Conservation (phyloP, 2,888 invertebrate species). For the Sarcophaga subvicina region DNA sequence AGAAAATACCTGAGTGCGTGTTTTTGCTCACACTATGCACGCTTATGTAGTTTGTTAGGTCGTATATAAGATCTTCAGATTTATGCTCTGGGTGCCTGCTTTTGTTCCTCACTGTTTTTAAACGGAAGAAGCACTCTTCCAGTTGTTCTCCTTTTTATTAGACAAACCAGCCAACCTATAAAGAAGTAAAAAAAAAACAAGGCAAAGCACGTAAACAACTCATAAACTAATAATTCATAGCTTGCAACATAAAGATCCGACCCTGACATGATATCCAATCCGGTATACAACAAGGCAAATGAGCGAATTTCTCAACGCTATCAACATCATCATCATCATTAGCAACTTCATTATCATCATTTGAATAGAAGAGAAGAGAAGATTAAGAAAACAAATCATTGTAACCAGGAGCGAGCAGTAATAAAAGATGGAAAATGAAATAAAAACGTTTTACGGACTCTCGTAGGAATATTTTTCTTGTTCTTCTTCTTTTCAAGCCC, state of each 20-base stretch:
- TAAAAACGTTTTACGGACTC: constrained; percentile 37
- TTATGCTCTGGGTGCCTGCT: neutral
- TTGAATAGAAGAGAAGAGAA: constrained; percentile 10
- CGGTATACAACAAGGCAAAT: constrained; percentile 6
- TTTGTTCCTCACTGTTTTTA: neutral
- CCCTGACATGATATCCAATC: constrained; percentile 53
- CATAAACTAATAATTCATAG: constrained; percentile 51
- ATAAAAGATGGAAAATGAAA: constrained; percentile 6
- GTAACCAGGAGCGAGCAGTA: neutral
- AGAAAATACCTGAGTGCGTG: too few species aligned
- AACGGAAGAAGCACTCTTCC: neutral
- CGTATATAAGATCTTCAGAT: neutral
- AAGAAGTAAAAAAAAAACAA: constrained; percentile 5
- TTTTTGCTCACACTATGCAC: too few species aligned
- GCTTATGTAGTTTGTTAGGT: too few species aligned
- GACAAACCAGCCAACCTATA: neutral
- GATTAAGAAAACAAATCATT: constrained; percentile 23
- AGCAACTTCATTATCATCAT: neutral
- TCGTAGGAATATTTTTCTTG: constrained; percentile 50
- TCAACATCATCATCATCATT: neutral
- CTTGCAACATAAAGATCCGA: constrained; percentile 53
- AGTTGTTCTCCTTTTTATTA: neutral
- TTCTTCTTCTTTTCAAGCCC: constrained; percentile 22
- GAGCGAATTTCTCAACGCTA: neutral
- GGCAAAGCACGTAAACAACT: constrained; percentile 54